These are phyloP conservation scores for Penelope pileata DNA, from an alignment of 2,113 vertebrate species.

Conservation along the genomic window DNA sequence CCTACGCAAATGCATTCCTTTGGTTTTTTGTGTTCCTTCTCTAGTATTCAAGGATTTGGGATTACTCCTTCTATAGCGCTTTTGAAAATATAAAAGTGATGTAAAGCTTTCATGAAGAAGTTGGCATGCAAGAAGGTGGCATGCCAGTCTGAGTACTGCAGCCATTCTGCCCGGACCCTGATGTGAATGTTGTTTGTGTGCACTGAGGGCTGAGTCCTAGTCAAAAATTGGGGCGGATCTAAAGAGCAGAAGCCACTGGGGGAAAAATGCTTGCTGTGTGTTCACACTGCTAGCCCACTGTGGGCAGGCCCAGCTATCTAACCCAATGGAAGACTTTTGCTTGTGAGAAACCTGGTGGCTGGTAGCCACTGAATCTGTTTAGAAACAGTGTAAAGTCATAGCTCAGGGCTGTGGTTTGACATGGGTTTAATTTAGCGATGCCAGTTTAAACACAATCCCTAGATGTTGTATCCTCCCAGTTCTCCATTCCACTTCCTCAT, in stretches of 20 bases:
- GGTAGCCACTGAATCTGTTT: constrained; percentile 20
- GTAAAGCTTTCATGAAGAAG: neutral
- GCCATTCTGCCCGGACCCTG: neutral
- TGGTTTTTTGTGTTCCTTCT: neutral
- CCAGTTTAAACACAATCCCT: constrained; percentile 37
- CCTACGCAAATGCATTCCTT: neutral
- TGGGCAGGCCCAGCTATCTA: neutral
- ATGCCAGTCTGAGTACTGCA: neutral
- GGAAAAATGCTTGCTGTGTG: neutral
- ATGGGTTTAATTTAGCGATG: constrained; percentile 13
- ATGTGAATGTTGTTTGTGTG: neutral
- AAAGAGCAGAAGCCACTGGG: neutral
- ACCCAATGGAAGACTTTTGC: neutral
- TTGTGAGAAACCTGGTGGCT: neutral
- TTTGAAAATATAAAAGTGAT: neutral
- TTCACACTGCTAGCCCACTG: neutral
- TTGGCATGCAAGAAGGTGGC: neutral
- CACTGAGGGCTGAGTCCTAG: neutral
- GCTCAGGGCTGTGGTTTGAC: neutral
- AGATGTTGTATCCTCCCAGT: neutral
- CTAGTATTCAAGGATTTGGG: neutral
- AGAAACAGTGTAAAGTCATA: constrained; percentile 31
- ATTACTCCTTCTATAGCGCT: neutral
- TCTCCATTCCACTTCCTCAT: neutral
- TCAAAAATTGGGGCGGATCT: neutral